Evolutionary conservation across 2,888 invertebrate genomes (phyloP).

Genomic region (Drosophila lacicola): DNA sequence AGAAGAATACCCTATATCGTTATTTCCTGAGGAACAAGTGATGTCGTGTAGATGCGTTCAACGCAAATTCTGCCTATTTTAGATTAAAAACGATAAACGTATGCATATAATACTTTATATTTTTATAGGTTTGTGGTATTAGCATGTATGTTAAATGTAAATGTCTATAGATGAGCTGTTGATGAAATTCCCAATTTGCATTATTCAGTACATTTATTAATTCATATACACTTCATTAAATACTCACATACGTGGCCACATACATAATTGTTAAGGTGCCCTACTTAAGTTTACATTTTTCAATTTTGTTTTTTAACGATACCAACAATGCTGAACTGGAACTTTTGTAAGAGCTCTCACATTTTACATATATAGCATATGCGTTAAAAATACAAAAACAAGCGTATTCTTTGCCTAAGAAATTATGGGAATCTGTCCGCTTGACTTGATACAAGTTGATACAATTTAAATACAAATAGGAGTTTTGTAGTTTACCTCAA

Average conservation of each 20-base stretch:
- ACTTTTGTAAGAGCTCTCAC: constrained; percentile 29
- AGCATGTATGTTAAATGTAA: constrained; percentile 28
- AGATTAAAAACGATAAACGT: constrained; percentile 11
- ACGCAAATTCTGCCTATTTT: constrained; percentile 36
- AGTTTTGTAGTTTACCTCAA: constrained; percentile 40
- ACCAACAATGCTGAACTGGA: constrained; percentile 18
- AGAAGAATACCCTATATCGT: constrained; percentile 88
- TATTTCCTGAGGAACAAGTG: constrained; percentile 90
- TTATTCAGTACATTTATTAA: constrained; percentile 52
- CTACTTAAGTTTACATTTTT: constrained; percentile 42
- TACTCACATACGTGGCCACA: constrained; percentile 44
- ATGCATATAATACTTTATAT: constrained; percentile 18
- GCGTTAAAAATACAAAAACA: constrained; percentile 21
- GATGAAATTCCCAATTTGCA: constrained; percentile 30
- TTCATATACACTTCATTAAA: constrained; percentile 58
- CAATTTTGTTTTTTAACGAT: background rate
- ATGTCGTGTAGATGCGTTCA: constrained; percentile 67
- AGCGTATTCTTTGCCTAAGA: constrained; percentile 11
- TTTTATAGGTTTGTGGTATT: constrained; percentile 57
- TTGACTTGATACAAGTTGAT: constrained; percentile 72
- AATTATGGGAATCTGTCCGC: constrained; percentile 19
- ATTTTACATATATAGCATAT: constrained; percentile 27
- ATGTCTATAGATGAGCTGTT: constrained; percentile 12
- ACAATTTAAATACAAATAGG: constrained; percentile 41
- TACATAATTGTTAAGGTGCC: constrained; percentile 46